Percentiles rank a stretch among this genome's conserved stretches.
Conservation (phyloP, 2,113 vertebrate genomes). For the Scopus umbretta region DNA sequence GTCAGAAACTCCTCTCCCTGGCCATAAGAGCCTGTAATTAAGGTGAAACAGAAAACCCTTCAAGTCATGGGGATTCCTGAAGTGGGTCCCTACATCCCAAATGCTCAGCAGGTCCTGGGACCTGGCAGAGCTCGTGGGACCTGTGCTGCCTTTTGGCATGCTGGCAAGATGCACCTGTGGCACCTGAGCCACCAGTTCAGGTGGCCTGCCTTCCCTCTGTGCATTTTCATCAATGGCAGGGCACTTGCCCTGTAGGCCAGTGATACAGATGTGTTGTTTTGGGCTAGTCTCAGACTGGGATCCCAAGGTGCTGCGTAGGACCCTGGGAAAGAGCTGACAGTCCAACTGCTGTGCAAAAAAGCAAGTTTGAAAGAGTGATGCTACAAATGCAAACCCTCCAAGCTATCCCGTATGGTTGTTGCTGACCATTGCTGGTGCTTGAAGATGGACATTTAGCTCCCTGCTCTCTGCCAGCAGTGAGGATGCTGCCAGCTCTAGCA, state of each 20-base stretch:
- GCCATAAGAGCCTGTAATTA: background rate
- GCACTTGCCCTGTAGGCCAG: background rate
- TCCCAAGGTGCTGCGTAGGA: rapidly evolving
- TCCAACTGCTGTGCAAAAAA: background rate
- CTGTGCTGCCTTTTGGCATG: rapidly evolving
- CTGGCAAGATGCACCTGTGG: background rate
- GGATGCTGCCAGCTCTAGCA: background rate
- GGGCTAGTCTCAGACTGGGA: background rate
- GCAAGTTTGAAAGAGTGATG: background rate
- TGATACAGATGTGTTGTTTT: background rate
- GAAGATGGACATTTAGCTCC: background rate
- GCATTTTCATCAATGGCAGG: rapidly evolving
- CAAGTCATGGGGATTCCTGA: background rate
- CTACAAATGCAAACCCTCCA: background rate
- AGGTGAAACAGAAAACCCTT: background rate
- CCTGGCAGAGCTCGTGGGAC: background rate
- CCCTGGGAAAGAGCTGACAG: background rate
- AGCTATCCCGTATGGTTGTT: background rate
- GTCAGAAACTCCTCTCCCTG: background rate
- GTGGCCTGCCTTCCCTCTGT: background rate
- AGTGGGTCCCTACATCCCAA: background rate
- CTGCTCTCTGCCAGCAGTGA: background rate
- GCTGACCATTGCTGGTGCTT: rapidly evolving
- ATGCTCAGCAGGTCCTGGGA: background rate
- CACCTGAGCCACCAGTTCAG: background rate